Evolutionary conservation across 2,888 invertebrate species (phyloP), one percentile per base, ranked within the genome.

Genomic region (Drosophila villosipedis): DNA sequence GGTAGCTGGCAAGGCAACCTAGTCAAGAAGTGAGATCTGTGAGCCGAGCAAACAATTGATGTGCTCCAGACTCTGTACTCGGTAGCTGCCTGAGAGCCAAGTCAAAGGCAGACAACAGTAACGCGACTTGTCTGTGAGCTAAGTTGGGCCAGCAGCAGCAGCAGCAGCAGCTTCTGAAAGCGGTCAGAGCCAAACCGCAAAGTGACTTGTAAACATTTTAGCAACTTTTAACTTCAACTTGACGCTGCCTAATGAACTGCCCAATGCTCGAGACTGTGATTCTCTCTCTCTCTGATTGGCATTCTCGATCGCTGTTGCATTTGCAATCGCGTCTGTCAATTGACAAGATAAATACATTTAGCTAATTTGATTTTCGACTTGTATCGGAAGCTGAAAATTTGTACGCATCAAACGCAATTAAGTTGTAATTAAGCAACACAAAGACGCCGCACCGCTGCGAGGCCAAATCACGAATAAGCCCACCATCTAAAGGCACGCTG

Each of bases 331-430:
- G 75, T 72, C 72, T 89, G 91, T 83, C 86, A 91, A 91, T 91
- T 91, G 91, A 90, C 91, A 91, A 90, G 84, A 88, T 91, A 91
- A 91, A 91, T 91, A 92, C 90, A 86, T 91, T 90, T 89, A 75
- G 83, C 90, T 91, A 88, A 88, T 88, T 88, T 88, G 90, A 83
- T 82, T 76, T 82, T 77, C 64, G 80, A 68, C 62, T 73, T 55
- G 64, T 62, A 71, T 74, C 79, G 89, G 82, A 90, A 86, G 82
- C 77, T 80, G 60, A 61, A 75, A 89, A 91, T 87, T 87, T 84
- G 87, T 89, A 82, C 64, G 82, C 78, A 80, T 83, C 70, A 91
- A 89, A 84, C 74, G 91, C 87, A 88, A 88, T 88, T 91, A 88
- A 91, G 77, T 77, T 85, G 81, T 88, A 88, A 91, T 91, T 91